These are phyloP conservation scores for Caenorhabditis sp. DNA, from an alignment of 2,888 invertebrate species.

Conservation along the genomic window DNA sequence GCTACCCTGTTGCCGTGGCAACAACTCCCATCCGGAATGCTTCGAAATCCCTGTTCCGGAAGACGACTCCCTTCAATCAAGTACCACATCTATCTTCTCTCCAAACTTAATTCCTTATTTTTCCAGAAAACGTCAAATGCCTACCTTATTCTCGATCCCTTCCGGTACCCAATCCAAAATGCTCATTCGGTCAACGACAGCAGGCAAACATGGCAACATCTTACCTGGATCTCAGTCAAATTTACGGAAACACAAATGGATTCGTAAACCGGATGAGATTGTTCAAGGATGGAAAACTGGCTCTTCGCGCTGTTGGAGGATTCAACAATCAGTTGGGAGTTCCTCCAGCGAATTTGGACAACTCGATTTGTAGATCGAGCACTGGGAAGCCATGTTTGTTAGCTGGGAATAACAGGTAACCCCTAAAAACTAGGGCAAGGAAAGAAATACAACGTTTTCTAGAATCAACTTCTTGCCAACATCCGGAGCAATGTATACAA, in stretches of 20 bases:
- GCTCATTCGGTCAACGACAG: conserved; percentile 86
- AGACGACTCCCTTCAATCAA: conserved; percentile 86
- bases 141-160: conserved; percentile 79
- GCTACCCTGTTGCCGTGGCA: conserved; percentile 77
- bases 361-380: conserved; percentile 51
- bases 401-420: conserved; percentile 67
- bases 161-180: conserved; percentile 77
- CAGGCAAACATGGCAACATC: conserved; percentile 96
- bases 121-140: conserved; percentile 70
- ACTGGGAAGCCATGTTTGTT: conserved; percentile 73
- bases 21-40: conserved; percentile 79
- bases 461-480: conserved; percentile 72
- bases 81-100: not conserved
- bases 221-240: conserved; percentile 88
- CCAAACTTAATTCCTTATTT: not conserved
- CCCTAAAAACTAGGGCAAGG: not conserved
- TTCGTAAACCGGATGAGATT: conserved; percentile 89
- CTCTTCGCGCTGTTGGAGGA: conserved; percentile 69
- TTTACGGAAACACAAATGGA: conserved; percentile 93
- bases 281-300: conserved; percentile 84
- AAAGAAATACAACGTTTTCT: not conserved
- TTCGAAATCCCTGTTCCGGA: conserved; percentile 79
- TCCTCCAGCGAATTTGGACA: conserved; percentile 57
- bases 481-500: conserved; percentile 75
- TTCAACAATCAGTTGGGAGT: conserved; percentile 60